Conservation (phyloP, 2,888 invertebrate species). For the Galerucella calmariensis region DNA sequence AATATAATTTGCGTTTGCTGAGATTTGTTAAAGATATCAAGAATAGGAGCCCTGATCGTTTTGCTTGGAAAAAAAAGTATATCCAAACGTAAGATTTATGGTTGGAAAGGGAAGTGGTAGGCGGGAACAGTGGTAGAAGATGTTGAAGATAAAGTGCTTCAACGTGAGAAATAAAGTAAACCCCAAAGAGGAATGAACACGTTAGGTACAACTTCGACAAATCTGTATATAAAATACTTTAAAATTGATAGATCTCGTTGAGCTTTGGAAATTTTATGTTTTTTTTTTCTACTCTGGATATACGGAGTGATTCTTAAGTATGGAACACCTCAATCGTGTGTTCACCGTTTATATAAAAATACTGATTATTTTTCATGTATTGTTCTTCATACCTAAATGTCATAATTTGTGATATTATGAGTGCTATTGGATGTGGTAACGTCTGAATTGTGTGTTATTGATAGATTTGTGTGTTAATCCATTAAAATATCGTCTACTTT, state of each 20-base stretch:
- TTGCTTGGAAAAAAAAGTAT: constrained; percentile 2
- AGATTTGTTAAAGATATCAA: constrained; percentile 10
- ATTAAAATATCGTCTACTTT: too few species aligned
- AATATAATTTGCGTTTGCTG: constrained; percentile 11
- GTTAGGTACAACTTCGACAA: constrained; percentile 16
- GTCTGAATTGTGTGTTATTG: not conserved
- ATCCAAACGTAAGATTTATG: constrained; percentile 15
- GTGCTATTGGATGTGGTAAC: too few species aligned
- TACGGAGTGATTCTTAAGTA: too few species aligned
- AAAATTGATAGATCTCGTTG: constrained; percentile 13
- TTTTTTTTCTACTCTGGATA: not conserved
- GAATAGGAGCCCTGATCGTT: not conserved
- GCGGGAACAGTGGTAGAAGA: constrained; percentile 12
- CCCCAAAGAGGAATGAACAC: constrained; percentile 12
- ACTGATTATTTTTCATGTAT: too few species aligned
- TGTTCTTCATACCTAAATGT: too few species aligned
- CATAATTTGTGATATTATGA: not conserved
- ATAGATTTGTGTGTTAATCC: not conserved
- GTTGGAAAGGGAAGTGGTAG: constrained; percentile 9
- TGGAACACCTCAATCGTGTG: too few species aligned
- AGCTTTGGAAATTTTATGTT: not conserved
- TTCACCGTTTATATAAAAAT: too few species aligned
- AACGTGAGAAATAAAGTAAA: constrained; percentile 12
- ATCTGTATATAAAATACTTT: not conserved
- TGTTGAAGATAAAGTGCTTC: constrained; percentile 12